A percentile compares a stretch with the other conserved stretches of the same genome.
Conservation (phyloP, 2,888 invertebrate genomes). For the Sinodicranocentrus sp. region DNA sequence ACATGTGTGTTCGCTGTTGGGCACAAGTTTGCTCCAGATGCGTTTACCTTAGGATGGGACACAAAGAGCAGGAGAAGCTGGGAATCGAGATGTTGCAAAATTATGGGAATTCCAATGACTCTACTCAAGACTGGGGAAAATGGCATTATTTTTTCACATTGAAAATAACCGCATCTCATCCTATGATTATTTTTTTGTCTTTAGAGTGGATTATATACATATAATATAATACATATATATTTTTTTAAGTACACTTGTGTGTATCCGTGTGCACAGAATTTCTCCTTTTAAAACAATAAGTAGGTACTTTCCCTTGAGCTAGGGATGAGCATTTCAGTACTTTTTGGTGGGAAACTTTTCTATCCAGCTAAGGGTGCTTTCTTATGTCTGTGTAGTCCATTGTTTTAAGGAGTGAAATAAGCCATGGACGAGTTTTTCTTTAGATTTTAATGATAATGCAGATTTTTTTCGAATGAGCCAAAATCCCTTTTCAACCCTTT, state of each 20-base stretch:
- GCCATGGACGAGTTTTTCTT: not conserved
- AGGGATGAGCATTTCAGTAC: not conserved
- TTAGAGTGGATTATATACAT: not conserved
- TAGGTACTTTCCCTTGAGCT: not conserved
- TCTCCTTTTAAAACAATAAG: no score
- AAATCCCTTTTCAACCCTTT: no score
- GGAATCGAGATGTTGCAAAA: conserved; percentile 27
- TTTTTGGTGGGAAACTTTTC: not conserved
- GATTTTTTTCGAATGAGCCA: not conserved
- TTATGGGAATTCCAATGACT: conserved; percentile 22
- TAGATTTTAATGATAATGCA: not conserved
- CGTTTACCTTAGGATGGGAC: conserved; percentile 9
- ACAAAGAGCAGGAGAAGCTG: not conserved
- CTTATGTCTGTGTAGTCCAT: not conserved
- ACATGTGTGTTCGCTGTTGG: no score
- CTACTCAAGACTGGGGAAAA: not conserved
- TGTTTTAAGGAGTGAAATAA: not conserved
- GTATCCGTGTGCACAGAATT: not conserved
- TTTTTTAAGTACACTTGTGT: no score
- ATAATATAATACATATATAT: not conserved
- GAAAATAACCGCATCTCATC: conserved; percentile 20
- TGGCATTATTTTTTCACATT: not conserved
- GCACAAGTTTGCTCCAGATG: no score
- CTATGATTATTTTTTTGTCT: conserved; percentile 12
- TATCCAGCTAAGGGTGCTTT: no score